A percentile compares a stretch with the other conserved stretches of the same genome.
Conservation (phyloP, 1,140 invertebrate species). For the Camponotus vicinus region DNA sequence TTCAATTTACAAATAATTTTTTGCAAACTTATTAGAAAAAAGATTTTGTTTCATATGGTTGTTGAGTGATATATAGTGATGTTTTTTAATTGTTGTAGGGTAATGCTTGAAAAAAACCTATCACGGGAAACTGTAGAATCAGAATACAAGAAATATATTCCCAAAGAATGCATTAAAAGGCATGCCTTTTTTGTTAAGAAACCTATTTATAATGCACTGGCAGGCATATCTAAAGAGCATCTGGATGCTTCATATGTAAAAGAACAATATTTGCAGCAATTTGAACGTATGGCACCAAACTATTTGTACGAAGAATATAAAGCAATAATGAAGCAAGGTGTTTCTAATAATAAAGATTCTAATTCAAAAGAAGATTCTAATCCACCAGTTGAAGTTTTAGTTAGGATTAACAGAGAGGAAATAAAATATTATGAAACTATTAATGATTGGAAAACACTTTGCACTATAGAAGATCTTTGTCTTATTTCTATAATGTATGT, state of each 20-base stretch:
- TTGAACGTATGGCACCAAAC: conserved; percentile 92
- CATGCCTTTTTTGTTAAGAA: conserved; percentile 92
- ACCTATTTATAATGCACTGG: conserved; percentile 90
- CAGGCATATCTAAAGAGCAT: conserved; percentile 85
- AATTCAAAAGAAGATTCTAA: conserved; percentile 29
- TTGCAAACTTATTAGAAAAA: neutral
- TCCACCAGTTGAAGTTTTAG: conserved; percentile 82
- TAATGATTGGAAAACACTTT: conserved; percentile 90
- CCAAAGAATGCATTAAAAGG: conserved; percentile 91
- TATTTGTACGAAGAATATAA: conserved; percentile 93
- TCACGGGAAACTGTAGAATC: conserved; percentile 89
- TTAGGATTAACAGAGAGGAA: conserved; percentile 88
- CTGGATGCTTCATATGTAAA: conserved; percentile 90
- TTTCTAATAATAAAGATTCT: conserved; percentile 30
- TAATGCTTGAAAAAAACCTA: conserved; percentile 91
- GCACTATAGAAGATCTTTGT: conserved; percentile 93
- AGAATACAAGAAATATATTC: conserved; percentile 93
- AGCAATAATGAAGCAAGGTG: conserved; percentile 88
- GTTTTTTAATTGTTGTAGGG: conserved; percentile 85
- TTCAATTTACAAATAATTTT: conserved; percentile 18
- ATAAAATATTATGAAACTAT: conserved; percentile 91
- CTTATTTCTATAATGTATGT: conserved; percentile 89
- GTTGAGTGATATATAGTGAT: neutral
- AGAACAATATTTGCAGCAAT: conserved; percentile 92
- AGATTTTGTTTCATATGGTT: conserved; percentile 63